phyloP scores from a whole-genome alignment of 23 tunicate species.

The Halocynthia aurantium region DNA sequence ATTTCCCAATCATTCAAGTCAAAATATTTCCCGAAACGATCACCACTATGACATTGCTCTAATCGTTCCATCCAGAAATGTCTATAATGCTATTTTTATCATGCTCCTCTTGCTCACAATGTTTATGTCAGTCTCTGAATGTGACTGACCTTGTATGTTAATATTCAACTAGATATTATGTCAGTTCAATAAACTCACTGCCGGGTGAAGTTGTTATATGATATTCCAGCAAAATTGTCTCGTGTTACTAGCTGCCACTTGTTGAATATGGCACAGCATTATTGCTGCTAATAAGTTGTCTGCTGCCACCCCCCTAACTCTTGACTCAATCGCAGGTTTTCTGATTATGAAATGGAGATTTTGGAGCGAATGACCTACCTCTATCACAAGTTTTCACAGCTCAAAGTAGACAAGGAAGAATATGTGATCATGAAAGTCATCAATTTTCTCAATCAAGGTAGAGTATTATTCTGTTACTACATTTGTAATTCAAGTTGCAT shows the following conservation, averaged over 20 bases:
- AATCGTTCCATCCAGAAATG: too few species aligned
- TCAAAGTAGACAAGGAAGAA: conserved; percentile 82
- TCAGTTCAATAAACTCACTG: too few species aligned
- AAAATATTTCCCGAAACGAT: too few species aligned
- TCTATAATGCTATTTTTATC: too few species aligned
- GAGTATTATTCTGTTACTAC: background rate
- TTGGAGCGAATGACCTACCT: conserved; percentile 56
- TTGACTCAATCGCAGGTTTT: conserved; percentile 30
- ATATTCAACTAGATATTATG: too few species aligned
- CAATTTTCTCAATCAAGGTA: conserved; percentile 95
- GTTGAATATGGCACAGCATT: background rate
- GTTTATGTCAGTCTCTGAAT: too few species aligned
- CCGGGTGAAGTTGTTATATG: background rate
- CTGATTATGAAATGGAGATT: conserved; percentile 83
- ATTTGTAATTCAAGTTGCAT: background rate
- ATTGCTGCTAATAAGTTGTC: background rate
- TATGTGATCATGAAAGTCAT: conserved; percentile 94
- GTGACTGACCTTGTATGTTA: too few species aligned
- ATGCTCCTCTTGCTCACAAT: too few species aligned
- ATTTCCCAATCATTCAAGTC: too few species aligned
- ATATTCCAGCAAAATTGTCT: too few species aligned
- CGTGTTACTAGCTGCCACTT: too few species aligned
- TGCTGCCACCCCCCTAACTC: background rate
- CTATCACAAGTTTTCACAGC: conserved; percentile 67
- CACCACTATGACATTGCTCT: too few species aligned